Percentiles rank a stretch among this genome's conserved stretches.
Evolutionary conservation across 2,113 vertebrate species (phyloP).

Genomic region (Amazona vittata): DNA sequence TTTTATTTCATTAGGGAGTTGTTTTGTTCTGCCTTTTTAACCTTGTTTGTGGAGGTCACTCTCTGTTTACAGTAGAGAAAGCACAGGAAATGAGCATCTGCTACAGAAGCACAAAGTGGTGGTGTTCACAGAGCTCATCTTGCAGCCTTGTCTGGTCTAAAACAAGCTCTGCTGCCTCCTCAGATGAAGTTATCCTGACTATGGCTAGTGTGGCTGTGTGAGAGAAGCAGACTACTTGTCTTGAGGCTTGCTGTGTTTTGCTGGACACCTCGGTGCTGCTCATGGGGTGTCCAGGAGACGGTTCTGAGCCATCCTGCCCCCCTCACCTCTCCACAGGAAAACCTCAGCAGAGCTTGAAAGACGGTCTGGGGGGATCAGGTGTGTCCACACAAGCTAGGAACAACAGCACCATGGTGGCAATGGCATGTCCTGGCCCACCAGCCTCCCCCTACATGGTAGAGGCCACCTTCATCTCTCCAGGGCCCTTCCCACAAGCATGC

Average conservation of each 20-base stretch:
- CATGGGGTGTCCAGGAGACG: neutral
- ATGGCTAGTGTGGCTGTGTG: neutral
- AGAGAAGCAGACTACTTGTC: neutral
- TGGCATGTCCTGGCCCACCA: fast-evolving
- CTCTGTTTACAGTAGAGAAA: neutral
- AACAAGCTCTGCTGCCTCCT: neutral
- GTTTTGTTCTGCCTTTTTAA: constrained; percentile 14
- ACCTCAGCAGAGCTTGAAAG: neutral
- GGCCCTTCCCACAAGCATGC: fast-evolving
- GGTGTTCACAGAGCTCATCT: neutral
- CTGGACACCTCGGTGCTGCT: neutral
- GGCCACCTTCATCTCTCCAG: too few species aligned
- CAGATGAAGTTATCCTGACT: neutral
- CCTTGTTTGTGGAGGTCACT: constrained; percentile 2
- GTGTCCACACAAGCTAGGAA: neutral
- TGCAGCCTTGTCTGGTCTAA: neutral
- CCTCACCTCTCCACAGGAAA: neutral
- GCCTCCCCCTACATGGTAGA: fast-evolving
- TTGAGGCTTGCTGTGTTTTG: neutral
- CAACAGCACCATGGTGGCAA: neutral
- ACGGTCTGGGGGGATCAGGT: neutral
- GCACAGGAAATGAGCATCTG: neutral
- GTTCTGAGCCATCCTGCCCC: neutral
- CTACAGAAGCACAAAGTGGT: neutral
- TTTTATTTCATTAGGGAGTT: constrained; percentile 17